A percentile compares a stretch with the other conserved stretches of the same genome.
These are phyloP conservation scores for Crypturellus undulatus DNA, from an alignment of 2,113 vertebrate species.

Conservation along the genomic window DNA sequence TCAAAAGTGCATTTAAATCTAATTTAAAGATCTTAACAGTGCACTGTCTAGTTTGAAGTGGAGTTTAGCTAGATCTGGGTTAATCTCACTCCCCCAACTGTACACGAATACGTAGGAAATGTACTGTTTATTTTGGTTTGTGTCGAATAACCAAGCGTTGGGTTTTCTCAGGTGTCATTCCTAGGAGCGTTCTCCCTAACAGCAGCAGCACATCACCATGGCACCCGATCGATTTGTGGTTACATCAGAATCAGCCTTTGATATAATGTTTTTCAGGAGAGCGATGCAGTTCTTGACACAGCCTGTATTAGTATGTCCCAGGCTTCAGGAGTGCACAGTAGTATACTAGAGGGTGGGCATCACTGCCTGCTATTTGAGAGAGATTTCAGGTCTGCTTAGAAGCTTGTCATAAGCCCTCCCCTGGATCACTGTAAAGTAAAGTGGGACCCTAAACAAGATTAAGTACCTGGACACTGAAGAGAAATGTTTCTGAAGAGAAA, in stretches of 20 bases:
- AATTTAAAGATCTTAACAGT: background rate
- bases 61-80: background rate
- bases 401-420: background rate
- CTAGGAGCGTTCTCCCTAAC: background rate
- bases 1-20: accelerated
- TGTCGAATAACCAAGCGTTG: constrained; percentile 28
- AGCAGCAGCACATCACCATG: constrained; percentile 19
- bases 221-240: constrained; percentile 28
- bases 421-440: background rate
- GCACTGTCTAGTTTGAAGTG: background rate
- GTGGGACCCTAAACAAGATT: background rate
- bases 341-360: background rate
- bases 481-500: background rate
- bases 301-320: background rate
- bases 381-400: background rate
- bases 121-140: background rate
- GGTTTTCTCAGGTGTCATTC: constrained; percentile 35
- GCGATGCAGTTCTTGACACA: background rate
- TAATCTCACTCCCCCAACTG: background rate
- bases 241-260: constrained; percentile 16
- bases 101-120: background rate
- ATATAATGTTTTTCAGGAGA: constrained; percentile 6
- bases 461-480: accelerated
- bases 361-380: background rate
- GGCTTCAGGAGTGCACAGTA: background rate